Evolutionary conservation across 2,113 vertebrate genomes (phyloP), one percentile per base, ranked within the genome.

Genomic region (Macheiramphus alcinus): DNA sequence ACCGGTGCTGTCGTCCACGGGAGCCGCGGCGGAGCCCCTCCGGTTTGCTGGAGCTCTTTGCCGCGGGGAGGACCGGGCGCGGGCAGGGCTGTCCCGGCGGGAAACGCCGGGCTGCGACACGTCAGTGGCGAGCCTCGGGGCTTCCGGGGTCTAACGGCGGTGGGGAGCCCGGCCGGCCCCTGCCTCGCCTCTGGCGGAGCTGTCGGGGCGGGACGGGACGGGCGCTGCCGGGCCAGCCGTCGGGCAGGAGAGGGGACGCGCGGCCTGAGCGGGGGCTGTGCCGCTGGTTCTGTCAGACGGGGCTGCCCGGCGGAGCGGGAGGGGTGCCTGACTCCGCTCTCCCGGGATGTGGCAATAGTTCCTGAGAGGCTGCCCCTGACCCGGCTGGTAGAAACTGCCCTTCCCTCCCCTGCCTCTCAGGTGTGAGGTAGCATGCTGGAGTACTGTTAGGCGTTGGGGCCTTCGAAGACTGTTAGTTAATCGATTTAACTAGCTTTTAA

Each of bases 341-440:
- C 23, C 43, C 6, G 17, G 15, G 7, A 3, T 32, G 79, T 23
- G 20, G 47, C 58, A 1, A 0, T 3, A 6, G 0, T 3, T 17
- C 9, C 7, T 2, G 50, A 6, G 18, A 0, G 52, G 78, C 45
- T 38, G 47, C 26, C 14, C 31, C 12, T 3, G 7, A 7, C 0
- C 32, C 16, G 8, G 9, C 73, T 1, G 58, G 17, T 13, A 0
- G 8, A 4, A 38, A 0, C 42, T 13, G 45, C 59, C 11, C 5
- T 19, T 16, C 23, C 19, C 10, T 7, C 8, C 4, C 11, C 20
- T 13, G 76, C 43, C 19, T 9, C 21, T 6, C 43, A 3, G 55
- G 9, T 9, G 16, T 18, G 55, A 29, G 32, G 16, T 4, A 5
- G 26, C 3, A 7, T 3, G 36, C 7, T 2, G 19, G 29, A 7